A percentile compares a stretch with the other conserved stretches of the same genome.
Conservation (phyloP, 2,888 invertebrate genomes). For the Trachelus stipa region DNA sequence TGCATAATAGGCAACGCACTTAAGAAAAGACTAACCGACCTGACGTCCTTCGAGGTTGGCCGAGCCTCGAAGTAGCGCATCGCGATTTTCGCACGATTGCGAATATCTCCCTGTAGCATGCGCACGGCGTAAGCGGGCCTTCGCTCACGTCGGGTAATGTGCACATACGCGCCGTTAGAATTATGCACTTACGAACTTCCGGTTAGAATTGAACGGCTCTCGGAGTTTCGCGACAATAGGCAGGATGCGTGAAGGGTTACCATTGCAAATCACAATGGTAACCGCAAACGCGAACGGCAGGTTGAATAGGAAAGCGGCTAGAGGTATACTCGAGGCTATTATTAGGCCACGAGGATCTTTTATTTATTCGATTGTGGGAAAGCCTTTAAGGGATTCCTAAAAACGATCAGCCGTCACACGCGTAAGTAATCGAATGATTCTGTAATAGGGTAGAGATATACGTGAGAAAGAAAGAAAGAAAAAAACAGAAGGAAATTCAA, state of each 20-base stretch:
- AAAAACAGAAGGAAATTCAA: neutral
- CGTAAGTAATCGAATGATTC: neutral
- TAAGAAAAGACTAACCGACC: neutral
- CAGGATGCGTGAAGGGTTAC: slow-evolving; percentile 62
- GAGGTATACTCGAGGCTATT: slow-evolving; percentile 31
- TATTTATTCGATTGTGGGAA: slow-evolving; percentile 18
- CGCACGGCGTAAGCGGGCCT: neutral
- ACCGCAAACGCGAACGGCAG: slow-evolving; percentile 60
- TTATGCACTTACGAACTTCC: slow-evolving; percentile 41
- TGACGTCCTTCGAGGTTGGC: slow-evolving; percentile 35
- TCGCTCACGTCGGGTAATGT: neutral
- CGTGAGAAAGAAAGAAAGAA: neutral
- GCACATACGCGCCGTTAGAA: slow-evolving; percentile 28
- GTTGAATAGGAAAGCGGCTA: slow-evolving; percentile 52
- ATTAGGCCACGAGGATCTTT: slow-evolving; percentile 13
- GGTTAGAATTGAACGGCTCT: slow-evolving; percentile 20
- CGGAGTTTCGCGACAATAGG: slow-evolving; percentile 51
- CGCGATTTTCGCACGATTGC: slow-evolving; percentile 27
- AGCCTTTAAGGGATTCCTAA: neutral
- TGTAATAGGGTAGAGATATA: neutral
- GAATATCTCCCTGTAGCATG: neutral
- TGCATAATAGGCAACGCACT: neutral
- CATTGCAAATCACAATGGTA: slow-evolving; percentile 62
- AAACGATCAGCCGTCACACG: neutral
- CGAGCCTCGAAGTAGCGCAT: slow-evolving; percentile 32